Conservation (phyloP, 1,140 invertebrate species). For the Metaphire vulgaris region DNA sequence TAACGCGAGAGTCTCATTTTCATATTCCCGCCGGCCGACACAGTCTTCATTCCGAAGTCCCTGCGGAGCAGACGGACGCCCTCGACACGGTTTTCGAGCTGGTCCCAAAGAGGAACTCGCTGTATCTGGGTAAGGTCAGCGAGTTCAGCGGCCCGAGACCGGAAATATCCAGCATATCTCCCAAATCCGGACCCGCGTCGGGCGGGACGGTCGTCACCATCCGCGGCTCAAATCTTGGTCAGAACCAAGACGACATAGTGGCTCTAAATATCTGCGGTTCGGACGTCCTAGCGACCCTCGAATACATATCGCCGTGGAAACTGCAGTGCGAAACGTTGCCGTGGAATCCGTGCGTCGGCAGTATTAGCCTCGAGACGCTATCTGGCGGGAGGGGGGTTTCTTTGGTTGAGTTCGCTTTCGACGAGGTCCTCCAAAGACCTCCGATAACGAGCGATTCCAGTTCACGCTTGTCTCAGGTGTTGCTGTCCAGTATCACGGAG, state of each 20-base stretch:
- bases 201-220: constrained; percentile 26
- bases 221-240: constrained; percentile 24
- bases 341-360: constrained; percentile 19
- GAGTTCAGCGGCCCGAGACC: constrained; percentile 3
- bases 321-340: constrained; percentile 24
- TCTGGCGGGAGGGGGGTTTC: constrained; percentile 19
- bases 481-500: too few species aligned
- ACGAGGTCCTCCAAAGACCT: too few species aligned
- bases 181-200: constrained; percentile 3
- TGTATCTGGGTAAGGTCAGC: background rate
- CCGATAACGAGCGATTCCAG: too few species aligned
- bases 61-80: background rate
- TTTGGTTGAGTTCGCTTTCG: constrained; percentile 10
- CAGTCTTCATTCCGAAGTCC: background rate
- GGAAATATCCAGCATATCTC: constrained; percentile 22
- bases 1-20: background rate
- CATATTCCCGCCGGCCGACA: background rate
- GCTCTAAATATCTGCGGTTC: constrained; percentile 23
- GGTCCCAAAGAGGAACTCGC: background rate
- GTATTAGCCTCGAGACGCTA: constrained; percentile 22
- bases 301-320: constrained; percentile 28
- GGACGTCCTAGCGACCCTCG: constrained; percentile 20
- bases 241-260: constrained; percentile 17
- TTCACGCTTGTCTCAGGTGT: too few species aligned
- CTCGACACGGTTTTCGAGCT: background rate